Percentiles rank a stretch among this genome's conserved stretches.
These are phyloP conservation scores for Neomonachus schauinslandi DNA, from an alignment of 2,113 vertebrate species.

Conservation along the genomic window DNA sequence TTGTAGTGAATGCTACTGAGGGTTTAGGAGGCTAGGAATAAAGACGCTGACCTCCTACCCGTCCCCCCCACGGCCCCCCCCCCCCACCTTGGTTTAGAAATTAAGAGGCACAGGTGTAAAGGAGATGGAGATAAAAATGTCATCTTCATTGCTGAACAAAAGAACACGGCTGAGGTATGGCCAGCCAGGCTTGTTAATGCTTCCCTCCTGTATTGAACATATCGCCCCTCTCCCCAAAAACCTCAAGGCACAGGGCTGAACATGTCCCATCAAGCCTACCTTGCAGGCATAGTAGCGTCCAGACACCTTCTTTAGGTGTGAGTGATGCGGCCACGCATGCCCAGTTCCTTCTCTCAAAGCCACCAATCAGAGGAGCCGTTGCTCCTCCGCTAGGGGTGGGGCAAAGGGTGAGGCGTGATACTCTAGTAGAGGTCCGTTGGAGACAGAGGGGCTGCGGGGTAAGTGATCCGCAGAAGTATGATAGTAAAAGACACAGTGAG, in stretches of 20 bases:
- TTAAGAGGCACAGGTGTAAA: background rate
- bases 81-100: slow-evolving; percentile 1
- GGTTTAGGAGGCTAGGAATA: background rate
- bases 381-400: rapidly evolving
- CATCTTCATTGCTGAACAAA: background rate
- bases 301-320: background rate
- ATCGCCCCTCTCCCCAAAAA: background rate
- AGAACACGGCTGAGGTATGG: background rate
- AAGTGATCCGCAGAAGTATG: too few species aligned
- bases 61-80: too few species aligned
- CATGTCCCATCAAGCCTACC: background rate
- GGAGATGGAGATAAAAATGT: background rate
- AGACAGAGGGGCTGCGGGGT: background rate
- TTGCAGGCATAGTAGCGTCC: background rate
- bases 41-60: background rate
- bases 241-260: background rate
- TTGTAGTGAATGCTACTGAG: background rate
- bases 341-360: background rate
- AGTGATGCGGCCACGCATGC: too few species aligned
- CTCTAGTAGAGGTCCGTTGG: too few species aligned
- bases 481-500: background rate
- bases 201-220: background rate
- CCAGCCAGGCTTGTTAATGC: background rate
- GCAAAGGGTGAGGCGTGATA: background rate
- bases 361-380: rapidly evolving